Evolutionary conservation across 2,797 vertebrate species (phyloP), one percentile per base, ranked within the genome.

Genomic region (Rhinogobio ventralis): DNA sequence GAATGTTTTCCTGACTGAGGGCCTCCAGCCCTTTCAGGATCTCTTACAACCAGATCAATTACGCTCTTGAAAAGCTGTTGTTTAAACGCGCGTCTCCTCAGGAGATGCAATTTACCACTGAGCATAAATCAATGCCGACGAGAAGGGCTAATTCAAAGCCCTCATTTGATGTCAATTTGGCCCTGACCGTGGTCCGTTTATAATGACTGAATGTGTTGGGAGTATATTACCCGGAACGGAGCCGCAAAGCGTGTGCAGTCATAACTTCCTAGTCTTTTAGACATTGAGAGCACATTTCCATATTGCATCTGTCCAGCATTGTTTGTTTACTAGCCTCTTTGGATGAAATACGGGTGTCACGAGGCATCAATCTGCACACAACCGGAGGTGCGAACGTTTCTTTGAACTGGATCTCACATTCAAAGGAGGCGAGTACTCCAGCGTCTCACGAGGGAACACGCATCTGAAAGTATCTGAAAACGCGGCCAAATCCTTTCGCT

Each of bases 161-260:
- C 83, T 92, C 93, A 93, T 95, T 95, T 94, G 91, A 94, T 95
- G 94, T 94, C 94, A 93, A 94, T 95, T 95, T 95, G 93, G 94
- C 94, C 93, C 92, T 95, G 94, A 94, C 79, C 77, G 30, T 73
- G 74, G 77, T 86, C 89, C 77, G 87, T 89, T 84, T 86, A 93
- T 94, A 94, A 94, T 94, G 92, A 93, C 92, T 89, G 86, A 88
- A 89, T 87, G 87, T 89, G 89, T 88, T 86, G 87, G 79, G 89
- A 93, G 91, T 94, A 93, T 94, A 95, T 95, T 94, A 93, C 88
- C 87, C 90, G 87, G 90, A 93, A 93, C 92, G 77, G 86, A 92
- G 90, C 81, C 73, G 71, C 86, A 88, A 87, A 85, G 86, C 86
- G 86, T 46, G 84, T 74, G 74, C 81, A 88, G 85, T 87, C 88